Evolutionary conservation across 2,113 vertebrate species (phyloP), one percentile per base, ranked within the genome.

Genomic region (Pelvicachromis taeniatus): DNA sequence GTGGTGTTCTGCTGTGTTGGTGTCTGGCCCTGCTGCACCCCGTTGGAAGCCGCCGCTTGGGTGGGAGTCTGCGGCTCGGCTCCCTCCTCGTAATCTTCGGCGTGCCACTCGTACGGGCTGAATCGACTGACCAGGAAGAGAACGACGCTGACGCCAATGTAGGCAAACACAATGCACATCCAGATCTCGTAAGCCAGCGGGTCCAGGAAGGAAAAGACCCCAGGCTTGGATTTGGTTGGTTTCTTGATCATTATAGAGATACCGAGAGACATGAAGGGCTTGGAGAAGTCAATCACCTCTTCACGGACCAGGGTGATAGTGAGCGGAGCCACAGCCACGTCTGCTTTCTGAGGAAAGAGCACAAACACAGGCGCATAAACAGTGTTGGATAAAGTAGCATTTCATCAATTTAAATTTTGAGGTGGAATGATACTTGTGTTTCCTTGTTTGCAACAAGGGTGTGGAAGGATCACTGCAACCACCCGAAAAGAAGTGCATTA

Each of bases 221-320:
- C 98, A 0, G 98, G 98, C 89, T 99, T 99, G 92, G 99, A 99
- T 93, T 99, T 99, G 80, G 98, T 98, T 45, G 99, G 99, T 89
- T 99, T 99, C 96, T 99, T 99, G 89, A 99, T 99, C 98, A 99
- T 99, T 89, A 99, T 99, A 89, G 99, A 99, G 86, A 99, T 99
- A 9, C 99, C 99, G 90, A 99, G 91, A 45, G 98, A 99, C 99
- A 99, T 99, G 93, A 99, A 99, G 0, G 98, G 98, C 93, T 99
- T 99, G 83, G 98, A 99, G 96, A 99, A 99, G 95, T 99, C 99
- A 82, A 99, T 99, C 77, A 99, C 98, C 94, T 99, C 98, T 93
- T 99, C 99, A 81, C 99, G 96, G 42, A 99, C 99, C 88, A 99
- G 95, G 3, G 99, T 99, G 94, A 99, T 99, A 56, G 99, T 99